A percentile compares a stretch with the other conserved stretches of the same genome.
These are phyloP conservation scores for Tinea semifulvella DNA, from an alignment of 2,888 invertebrate species.

Conservation along the genomic window DNA sequence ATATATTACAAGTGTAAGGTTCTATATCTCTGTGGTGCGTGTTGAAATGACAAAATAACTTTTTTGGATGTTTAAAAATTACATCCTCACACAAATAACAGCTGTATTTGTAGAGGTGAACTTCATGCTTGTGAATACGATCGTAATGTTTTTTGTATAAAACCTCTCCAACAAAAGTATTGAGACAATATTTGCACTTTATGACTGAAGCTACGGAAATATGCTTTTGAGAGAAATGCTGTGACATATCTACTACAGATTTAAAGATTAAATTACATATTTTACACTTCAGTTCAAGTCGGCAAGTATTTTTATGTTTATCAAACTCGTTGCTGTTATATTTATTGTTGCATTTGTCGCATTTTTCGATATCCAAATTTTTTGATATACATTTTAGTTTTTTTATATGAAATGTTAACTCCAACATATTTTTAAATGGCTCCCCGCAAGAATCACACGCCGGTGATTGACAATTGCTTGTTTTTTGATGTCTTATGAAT, in stretches of 20 bases:
- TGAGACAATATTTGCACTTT: conserved; percentile 36
- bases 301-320: conserved; percentile 16
- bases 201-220: conserved; percentile 28
- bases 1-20: conserved; percentile 48
- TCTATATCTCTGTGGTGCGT: conserved; percentile 36
- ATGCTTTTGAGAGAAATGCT: conserved; percentile 24
- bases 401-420: not conserved
- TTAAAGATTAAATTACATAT: conserved; percentile 31
- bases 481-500: conserved; percentile 33
- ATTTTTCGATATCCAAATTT: not conserved
- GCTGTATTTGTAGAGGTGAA: conserved; percentile 43
- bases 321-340: conserved; percentile 14
- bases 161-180: conserved; percentile 33
- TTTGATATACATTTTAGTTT: not conserved
- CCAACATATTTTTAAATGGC: not conserved
- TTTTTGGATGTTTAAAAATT: conserved; percentile 43
- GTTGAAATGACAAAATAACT: conserved; percentile 43
- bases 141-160: conserved; percentile 38
- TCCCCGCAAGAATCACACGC: not conserved
- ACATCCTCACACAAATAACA: conserved; percentile 34
- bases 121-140: conserved; percentile 28
- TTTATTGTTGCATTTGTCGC: not conserved
- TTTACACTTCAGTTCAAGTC: conserved; percentile 25
- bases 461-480: not conserved
- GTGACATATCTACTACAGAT: conserved; percentile 23